Evolutionary conservation across 92 coral and sea anemone species (phyloP).

Genomic region (Epizoanthus rinbou): DNA sequence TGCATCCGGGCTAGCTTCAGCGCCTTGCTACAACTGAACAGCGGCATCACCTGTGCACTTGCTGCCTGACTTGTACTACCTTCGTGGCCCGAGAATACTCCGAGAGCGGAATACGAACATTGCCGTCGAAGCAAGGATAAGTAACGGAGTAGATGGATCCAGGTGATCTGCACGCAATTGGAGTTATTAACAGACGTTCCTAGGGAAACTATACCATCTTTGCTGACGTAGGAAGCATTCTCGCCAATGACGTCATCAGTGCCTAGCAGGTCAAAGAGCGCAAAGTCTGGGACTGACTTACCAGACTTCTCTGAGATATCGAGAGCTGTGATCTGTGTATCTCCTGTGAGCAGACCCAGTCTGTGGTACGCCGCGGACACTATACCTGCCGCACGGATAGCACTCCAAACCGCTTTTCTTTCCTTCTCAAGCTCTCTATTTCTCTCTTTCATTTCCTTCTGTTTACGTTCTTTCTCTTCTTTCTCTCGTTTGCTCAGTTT

Average conservation of each 20-base stretch:
- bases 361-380: conserved; percentile 76
- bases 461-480: conserved; percentile 50
- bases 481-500: conserved; percentile 47
- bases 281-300: conserved; percentile 72
- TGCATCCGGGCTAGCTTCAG: conserved; percentile 84
- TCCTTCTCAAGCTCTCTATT: conserved; percentile 75
- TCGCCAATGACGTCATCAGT: conserved; percentile 79
- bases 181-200: conserved; percentile 75
- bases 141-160: conserved; percentile 94
- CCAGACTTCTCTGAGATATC: conserved; percentile 77
- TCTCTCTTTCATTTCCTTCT: conserved; percentile 68
- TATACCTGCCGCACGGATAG: conserved; percentile 82
- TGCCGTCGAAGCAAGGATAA: conserved; percentile 88
- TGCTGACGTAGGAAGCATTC: conserved; percentile 51
- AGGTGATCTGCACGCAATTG: conserved; percentile 82
- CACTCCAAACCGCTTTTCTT: conserved; percentile 77
- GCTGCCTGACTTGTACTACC: conserved; percentile 33
- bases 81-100: conserved; percentile 59
- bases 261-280: conserved; percentile 91
- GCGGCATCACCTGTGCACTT: conserved; percentile 56
- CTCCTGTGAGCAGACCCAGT: conserved; percentile 77
- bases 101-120: conserved; percentile 90
- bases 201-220: conserved; percentile 80
- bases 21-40: conserved; percentile 74
- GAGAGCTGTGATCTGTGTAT: conserved; percentile 76